Evolutionary conservation across 2,888 invertebrate genomes (phyloP).

Genomic region (Incurvaria masculella): DNA sequence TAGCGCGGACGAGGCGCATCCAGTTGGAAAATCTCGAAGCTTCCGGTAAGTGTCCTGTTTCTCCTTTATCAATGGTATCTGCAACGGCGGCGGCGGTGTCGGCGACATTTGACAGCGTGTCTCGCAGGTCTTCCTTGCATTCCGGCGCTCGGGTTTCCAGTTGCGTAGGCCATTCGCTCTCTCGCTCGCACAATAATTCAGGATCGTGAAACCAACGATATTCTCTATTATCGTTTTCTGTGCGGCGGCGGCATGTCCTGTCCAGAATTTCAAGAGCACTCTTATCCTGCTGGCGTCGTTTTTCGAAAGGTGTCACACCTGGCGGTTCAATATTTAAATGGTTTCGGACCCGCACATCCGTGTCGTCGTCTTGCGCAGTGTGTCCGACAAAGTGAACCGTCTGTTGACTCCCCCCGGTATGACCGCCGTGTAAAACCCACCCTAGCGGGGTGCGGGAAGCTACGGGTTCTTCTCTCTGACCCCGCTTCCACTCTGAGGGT

Average conservation of each 20-base stretch:
- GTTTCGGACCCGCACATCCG: neutral
- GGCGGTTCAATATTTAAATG: neutral
- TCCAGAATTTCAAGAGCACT: neutral
- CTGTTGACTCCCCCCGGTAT: neutral
- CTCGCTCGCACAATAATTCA: slow-evolving; percentile 5
- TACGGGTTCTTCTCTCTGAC: neutral
- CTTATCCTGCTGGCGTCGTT: neutral
- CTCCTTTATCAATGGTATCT: no score
- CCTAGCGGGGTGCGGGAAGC: neutral
- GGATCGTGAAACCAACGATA: slow-evolving; percentile 10
- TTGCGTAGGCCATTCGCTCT: slow-evolving; percentile 1
- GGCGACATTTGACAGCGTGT: neutral
- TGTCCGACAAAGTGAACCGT: neutral
- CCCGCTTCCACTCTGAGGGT: neutral
- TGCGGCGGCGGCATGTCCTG: neutral
- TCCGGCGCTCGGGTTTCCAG: no score
- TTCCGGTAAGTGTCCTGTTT: neutral
- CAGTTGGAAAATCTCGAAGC: neutral
- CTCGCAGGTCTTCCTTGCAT: neutral
- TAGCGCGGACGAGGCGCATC: neutral
- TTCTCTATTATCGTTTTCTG: neutral
- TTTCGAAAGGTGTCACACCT: neutral
- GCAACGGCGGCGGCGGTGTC: neutral
- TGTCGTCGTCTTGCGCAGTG: neutral
- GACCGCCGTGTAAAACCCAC: slow-evolving; percentile 1